A percentile compares a stretch with the other conserved stretches of the same genome.
Conservation (phyloP, 2,113 vertebrate species). For the Seriola rivoliana region DNA sequence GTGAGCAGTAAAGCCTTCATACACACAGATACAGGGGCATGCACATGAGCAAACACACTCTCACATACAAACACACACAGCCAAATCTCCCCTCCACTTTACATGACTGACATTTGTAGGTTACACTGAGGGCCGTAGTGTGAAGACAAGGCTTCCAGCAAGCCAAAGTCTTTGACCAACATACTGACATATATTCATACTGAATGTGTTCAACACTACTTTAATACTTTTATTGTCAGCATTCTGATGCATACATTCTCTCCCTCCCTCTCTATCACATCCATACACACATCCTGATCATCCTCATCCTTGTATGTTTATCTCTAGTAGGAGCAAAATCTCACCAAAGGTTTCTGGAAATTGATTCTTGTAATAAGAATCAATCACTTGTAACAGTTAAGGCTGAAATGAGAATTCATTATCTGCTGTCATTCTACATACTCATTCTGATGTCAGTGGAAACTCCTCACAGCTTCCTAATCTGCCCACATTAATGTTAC, state of each 20-base stretch:
- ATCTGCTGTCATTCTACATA: not conserved
- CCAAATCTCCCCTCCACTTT: not conserved
- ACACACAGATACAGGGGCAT: slow-evolving; percentile 5
- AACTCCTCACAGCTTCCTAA: not conserved
- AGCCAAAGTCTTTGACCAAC: slow-evolving; percentile 2
- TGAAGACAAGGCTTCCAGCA: not conserved
- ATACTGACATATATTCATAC: not conserved
- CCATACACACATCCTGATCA: not conserved
- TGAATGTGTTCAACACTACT: slow-evolving; percentile 11
- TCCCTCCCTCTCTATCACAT: not conserved
- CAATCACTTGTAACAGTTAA: not conserved
- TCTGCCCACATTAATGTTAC: slow-evolving; percentile 15
- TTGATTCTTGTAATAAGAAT: not conserved
- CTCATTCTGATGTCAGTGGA: slow-evolving; percentile 21
- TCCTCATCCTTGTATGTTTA: not conserved
- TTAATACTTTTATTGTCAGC: slow-evolving; percentile 4
- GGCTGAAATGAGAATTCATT: slow-evolving; percentile 16
- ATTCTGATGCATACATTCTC: not conserved
- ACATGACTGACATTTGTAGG: slow-evolving; percentile 33
- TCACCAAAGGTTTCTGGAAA: slow-evolving; percentile 8
- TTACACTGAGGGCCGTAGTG: slow-evolving; percentile 8
- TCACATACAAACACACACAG: slow-evolving; percentile 9
- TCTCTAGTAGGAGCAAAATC: slow-evolving; percentile 1
- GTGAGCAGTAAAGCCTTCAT: slow-evolving; percentile 38
- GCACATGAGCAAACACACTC: not conserved